Base-by-base conservation (phyloP, 2,797 vertebrate species). In the Sus cebifrons region DNA sequence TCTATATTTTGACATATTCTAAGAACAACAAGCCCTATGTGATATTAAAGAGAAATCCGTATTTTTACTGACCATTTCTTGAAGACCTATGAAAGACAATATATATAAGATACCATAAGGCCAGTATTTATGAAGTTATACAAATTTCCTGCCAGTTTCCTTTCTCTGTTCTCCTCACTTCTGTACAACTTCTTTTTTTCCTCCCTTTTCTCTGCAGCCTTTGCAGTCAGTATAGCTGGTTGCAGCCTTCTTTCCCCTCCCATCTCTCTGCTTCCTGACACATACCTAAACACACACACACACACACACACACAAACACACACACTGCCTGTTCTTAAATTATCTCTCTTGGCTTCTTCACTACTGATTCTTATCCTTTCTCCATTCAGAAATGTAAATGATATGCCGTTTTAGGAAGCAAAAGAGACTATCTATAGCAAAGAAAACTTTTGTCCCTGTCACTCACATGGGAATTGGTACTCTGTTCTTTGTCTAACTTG, bases 401-500 rank as follows among this genome's bases (percentile, higher is more conserved):
- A 13, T 5, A 36, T 23, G 5, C 36, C 21, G 9, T 91, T 86
- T 67, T 32, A 93, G 36, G 32, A 71, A 68, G 16, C 75, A 49
- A 58, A 10, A 82, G 29, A 71, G 21, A 52, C 9, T 71, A 0
- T 70, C 65, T 67, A 27, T 44, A 49, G 27, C 5, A 85, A 58
- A 77, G 11, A 78, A 25, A 21, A 14, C 4, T 58, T 75, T 88
- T n/a, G 40, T n/a, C 18, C 40, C 32, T 77, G 12, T 84, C 58
- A 36, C 49, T 84, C 58, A 36, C 49, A n/a, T 23, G 44, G 36
- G 9, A 70, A 60, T 65, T 23, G 18, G 8, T 29, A 58, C 6
- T 49, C 10, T 88, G 5, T 40, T 91, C 21, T 65, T 11, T 70
- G 67, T 73, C 44, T 84, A 74, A 81, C 17, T 93, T 89, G 96